Evolutionary conservation across 2,888 invertebrate genomes (phyloP).

Genomic region (Malthinus flaveolus): DNA sequence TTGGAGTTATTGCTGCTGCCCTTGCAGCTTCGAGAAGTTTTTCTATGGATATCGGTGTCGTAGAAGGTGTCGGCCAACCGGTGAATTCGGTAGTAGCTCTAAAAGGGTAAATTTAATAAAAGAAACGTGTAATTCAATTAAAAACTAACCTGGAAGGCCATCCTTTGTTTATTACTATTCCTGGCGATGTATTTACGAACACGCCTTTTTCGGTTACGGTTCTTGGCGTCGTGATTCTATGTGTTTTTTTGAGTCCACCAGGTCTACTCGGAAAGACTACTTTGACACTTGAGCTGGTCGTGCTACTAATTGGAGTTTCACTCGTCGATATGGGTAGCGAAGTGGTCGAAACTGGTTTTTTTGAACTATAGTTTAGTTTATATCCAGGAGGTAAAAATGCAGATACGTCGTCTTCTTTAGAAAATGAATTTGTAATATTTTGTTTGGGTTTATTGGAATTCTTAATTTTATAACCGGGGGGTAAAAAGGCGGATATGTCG

Average conservation of each 20-base stretch:
- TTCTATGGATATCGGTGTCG: slow-evolving; percentile 84
- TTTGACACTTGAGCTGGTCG: slow-evolving; percentile 61
- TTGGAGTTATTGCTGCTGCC: slow-evolving; percentile 63
- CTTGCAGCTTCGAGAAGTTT: slow-evolving; percentile 71
- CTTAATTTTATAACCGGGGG: slow-evolving; percentile 53
- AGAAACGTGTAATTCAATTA: not conserved
- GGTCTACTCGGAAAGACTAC: slow-evolving; percentile 81
- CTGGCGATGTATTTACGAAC: slow-evolving; percentile 60
- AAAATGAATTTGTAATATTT: slow-evolving; percentile 9
- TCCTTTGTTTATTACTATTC: slow-evolving; percentile 81
- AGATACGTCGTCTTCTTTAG: slow-evolving; percentile 61
- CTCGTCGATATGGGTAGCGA: slow-evolving; percentile 17
- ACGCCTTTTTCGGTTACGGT: slow-evolving; percentile 50
- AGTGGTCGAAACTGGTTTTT: slow-evolving; percentile 18
- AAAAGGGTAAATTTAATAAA: slow-evolving; percentile 29
- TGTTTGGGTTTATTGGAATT: not conserved
- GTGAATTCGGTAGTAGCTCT: slow-evolving; percentile 88
- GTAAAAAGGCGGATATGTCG: slow-evolving; percentile 55
- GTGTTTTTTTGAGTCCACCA: slow-evolving; percentile 61
- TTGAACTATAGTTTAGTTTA: slow-evolving; percentile 48
- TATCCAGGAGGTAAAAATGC: slow-evolving; percentile 71
- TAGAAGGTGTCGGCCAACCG: slow-evolving; percentile 88
- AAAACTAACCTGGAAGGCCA: slow-evolving; percentile 74
- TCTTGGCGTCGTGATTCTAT: slow-evolving; percentile 62
- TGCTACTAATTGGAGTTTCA: slow-evolving; percentile 39